phyloP scores from a whole-genome alignment of 2,888 invertebrate species.

The Entomobrya multifasciata region DNA sequence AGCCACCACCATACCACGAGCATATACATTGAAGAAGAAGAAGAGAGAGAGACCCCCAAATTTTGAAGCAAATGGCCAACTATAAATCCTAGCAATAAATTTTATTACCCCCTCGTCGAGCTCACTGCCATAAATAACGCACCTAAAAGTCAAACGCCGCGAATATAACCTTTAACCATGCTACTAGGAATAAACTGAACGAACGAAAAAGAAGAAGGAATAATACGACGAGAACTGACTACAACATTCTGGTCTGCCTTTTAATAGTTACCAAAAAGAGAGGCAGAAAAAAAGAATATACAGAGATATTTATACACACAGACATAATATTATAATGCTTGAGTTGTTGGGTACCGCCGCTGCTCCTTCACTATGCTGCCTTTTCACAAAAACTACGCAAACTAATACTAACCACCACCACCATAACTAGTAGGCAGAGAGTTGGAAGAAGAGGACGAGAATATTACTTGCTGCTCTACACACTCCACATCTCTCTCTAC shows the following conservation, averaged over 20 bases:
- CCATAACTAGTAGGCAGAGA: no score
- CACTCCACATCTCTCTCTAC: background rate
- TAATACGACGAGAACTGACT: slow-evolving; percentile 67
- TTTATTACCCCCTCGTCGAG: slow-evolving; percentile 80
- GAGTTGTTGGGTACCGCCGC: slow-evolving; percentile 60
- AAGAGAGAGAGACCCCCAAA: slow-evolving; percentile 75
- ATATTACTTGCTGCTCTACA: slow-evolving; percentile 4
- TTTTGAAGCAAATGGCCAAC: slow-evolving; percentile 80
- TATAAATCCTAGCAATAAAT: slow-evolving; percentile 80
- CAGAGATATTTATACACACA: background rate
- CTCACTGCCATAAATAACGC: slow-evolving; percentile 80
- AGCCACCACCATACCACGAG: background rate
- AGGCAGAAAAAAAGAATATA: background rate
- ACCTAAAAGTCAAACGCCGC: slow-evolving; percentile 80
- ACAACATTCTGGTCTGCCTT: slow-evolving; percentile 66
- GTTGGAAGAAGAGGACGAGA: slow-evolving; percentile 21
- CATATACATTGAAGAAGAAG: slow-evolving; percentile 41
- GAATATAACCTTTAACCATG: slow-evolving; percentile 79
- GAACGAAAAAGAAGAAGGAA: slow-evolving; percentile 61
- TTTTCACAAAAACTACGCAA: slow-evolving; percentile 4
- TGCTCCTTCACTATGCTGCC: background rate
- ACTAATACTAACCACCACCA: slow-evolving; percentile 1
- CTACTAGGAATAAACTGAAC: slow-evolving; percentile 69
- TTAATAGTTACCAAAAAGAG: slow-evolving; percentile 41
- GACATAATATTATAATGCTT: slow-evolving; percentile 43